Evolutionary conservation across 2,888 invertebrate genomes (phyloP).

Genomic region (Lobophora halterata): DNA sequence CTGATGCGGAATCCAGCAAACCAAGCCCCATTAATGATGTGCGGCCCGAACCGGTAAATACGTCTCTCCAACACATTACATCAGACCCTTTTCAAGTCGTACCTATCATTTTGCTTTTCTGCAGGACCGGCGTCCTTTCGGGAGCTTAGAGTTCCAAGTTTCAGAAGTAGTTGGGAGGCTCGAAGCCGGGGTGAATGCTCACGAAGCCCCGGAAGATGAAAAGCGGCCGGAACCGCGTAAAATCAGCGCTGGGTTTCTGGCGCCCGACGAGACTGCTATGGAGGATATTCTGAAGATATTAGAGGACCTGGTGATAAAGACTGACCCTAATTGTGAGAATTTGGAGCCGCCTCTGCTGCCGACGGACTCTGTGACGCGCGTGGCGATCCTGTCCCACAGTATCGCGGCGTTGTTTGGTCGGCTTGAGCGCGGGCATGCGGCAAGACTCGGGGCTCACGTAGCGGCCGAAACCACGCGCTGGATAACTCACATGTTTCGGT

Average conservation of each 20-base stretch:
- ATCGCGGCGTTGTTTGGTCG: constrained; percentile 93
- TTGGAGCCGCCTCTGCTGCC: constrained; percentile 82
- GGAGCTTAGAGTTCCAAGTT: constrained; percentile 85
- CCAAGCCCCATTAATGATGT: constrained; percentile 50
- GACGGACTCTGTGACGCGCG: constrained; percentile 81
- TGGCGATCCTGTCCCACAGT: constrained; percentile 91
- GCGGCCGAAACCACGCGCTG: constrained; percentile 93
- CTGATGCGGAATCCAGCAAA: constrained; percentile 60
- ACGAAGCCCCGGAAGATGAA: constrained; percentile 63
- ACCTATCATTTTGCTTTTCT: constrained; percentile 34
- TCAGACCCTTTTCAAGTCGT: constrained; percentile 14
- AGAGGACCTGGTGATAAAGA: constrained; percentile 81
- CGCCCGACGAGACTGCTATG: constrained; percentile 79
- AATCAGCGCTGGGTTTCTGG: constrained; percentile 75
- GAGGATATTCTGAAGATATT: constrained; percentile 82
- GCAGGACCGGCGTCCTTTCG: constrained; percentile 83
- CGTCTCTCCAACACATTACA: constrained; percentile 14
- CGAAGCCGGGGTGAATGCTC: constrained; percentile 82
- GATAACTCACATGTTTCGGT: constrained; percentile 93
- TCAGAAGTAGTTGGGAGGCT: constrained; percentile 86
- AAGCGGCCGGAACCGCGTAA: constrained; percentile 66
- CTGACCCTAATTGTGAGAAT: constrained; percentile 83
- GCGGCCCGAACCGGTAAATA: constrained; percentile 56
- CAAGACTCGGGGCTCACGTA: constrained; percentile 89
- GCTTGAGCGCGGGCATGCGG: constrained; percentile 88